These are phyloP conservation scores for Porites lutea DNA, from an alignment of 64 coral and sea anemone species.

Conservation along the genomic window DNA sequence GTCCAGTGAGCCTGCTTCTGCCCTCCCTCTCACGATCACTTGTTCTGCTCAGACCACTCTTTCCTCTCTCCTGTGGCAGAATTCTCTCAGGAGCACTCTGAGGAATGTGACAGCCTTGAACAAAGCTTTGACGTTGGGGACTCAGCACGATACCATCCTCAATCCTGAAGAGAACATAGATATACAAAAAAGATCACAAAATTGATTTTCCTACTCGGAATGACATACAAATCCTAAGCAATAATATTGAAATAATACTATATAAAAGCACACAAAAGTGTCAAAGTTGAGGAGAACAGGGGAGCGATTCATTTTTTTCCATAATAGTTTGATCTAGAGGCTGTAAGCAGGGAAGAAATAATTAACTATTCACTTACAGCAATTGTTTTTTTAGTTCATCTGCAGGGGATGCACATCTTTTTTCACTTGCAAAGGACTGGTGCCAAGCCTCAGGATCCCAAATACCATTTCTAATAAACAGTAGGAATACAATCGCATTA, in stretches of 20 bases:
- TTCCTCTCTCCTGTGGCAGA: constrained; percentile 73
- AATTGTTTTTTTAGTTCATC: constrained; percentile 85
- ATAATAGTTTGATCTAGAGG: too few relatives aligned
- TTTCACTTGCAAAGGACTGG: constrained; percentile 83
- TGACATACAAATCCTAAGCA: too few relatives aligned
- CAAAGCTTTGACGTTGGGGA: constrained; percentile 94
- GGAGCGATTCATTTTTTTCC: too few relatives aligned
- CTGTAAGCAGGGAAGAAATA: too few relatives aligned
- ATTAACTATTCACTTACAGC: constrained; percentile 48
- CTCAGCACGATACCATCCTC: constrained; percentile 95
- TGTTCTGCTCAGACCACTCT: constrained; percentile 75
- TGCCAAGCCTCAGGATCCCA: constrained; percentile 99
- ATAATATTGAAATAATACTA: too few relatives aligned
- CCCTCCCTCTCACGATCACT: constrained; percentile 86
- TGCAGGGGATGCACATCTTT: constrained; percentile 92
- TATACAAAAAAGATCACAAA: neutral
- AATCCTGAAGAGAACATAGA: constrained; percentile 23
- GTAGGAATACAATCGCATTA: neutral
- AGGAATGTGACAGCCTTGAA: constrained; percentile 88
- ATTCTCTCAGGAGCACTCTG: constrained; percentile 87
- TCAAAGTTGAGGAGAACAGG: too few relatives aligned
- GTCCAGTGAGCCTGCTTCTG: constrained; percentile 85
- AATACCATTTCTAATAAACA: constrained; percentile 80
- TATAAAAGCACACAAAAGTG: too few relatives aligned
- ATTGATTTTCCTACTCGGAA: neutral